Evolutionary conservation across 2,113 vertebrate genomes (phyloP).

Genomic region (Callocephalon fimbriatum): DNA sequence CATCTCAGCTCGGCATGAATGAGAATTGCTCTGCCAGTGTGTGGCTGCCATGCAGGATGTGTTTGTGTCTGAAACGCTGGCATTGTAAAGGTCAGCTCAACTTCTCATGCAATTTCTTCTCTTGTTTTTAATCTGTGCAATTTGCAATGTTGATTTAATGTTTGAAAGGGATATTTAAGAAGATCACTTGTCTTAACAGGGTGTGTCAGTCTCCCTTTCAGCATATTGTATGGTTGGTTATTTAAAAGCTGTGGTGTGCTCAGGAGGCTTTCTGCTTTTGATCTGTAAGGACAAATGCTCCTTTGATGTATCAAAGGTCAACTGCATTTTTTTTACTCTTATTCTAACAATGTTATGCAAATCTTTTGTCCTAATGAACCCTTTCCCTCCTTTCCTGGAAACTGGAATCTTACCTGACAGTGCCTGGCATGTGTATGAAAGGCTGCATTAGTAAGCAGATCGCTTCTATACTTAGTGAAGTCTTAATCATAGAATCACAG

Average conservation of each 20-base stretch:
- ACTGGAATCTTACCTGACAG: background rate
- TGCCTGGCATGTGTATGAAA: background rate
- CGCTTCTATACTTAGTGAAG: background rate
- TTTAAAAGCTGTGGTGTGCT: background rate
- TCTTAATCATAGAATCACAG: background rate
- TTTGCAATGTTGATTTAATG: background rate
- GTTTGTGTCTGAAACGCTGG: background rate
- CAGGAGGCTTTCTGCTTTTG: background rate
- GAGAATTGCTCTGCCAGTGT: background rate
- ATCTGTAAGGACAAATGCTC: background rate
- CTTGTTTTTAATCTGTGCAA: background rate
- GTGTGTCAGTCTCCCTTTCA: background rate
- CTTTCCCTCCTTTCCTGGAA: background rate
- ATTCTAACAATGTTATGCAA: background rate
- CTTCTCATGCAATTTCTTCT: background rate
- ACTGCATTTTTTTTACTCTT: background rate
- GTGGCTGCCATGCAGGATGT: background rate
- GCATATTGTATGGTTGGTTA: rapidly evolving
- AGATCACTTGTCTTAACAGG: background rate
- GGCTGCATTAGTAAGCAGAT: background rate
- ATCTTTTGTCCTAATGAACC: background rate
- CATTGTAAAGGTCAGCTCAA: background rate
- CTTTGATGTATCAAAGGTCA: background rate
- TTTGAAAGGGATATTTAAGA: background rate
- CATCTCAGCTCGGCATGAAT: background rate